Base-by-base conservation (phyloP, 2,797 vertebrate species). In the Xyrichtys novacula region DNA sequence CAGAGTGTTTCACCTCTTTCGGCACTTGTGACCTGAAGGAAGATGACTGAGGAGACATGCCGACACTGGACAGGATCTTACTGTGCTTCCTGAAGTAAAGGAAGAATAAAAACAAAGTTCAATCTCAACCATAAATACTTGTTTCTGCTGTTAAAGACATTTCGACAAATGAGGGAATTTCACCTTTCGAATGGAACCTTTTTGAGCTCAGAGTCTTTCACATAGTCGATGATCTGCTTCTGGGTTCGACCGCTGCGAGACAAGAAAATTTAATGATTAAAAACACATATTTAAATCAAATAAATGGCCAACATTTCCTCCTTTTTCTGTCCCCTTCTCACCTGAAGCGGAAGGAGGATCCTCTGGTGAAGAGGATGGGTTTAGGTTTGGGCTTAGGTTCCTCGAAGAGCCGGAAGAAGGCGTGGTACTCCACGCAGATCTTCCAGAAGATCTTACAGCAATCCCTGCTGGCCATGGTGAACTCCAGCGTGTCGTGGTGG, bases 301-400 rank as follows among this genome's bases (percentile, higher is more conserved):
- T 1, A 11, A 39, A 38, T 1, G 3, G n/a, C 12, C 11, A 6
- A 15, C 5, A 1, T 6, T 2, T 6, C 7, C 0, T 14, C 4
- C 2, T 2, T 42, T 16, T 19, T 19, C 20, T n/a, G 6, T 5
- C 7, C 12, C 34, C 25, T 26, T 15, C 59, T 63, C 82, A 99
- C 98, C 98, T 99, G 94, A 99, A 99, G 16, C 98, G 95, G 93
- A 99, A 99, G 0, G 98, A 99, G n/a, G 98, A 99, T 5, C 98
- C 98, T 75, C 98, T 91, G 74, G 95, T 98, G 88, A 99, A 98
- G 54, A 99, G 95, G 76, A 99, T 96, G 0, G 97, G 95, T 86
- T 98, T 99, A 64, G 98, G 97, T 90, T 97, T 99, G 75, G 97
- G 95, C 80, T 97, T 98, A 59, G 98, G 98, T 86, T 98, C 97